Evolutionary conservation across 2,797 vertebrate species (phyloP).

Genomic region (Lerista edwardsae): DNA sequence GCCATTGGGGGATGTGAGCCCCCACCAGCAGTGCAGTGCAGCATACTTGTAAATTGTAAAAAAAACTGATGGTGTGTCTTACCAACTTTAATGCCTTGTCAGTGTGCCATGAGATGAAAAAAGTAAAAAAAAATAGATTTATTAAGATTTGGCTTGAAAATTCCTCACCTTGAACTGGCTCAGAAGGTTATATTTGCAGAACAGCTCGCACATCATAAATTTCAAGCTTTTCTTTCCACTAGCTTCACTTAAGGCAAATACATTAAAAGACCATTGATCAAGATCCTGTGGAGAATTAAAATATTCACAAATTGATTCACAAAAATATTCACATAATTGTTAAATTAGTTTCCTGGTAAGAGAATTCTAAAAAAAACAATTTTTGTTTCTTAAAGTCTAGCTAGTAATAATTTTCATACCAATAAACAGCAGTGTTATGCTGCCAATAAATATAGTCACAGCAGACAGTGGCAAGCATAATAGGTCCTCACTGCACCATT

Average conservation of each 20-base stretch:
- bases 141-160: constrained; percentile 2
- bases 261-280: constrained; percentile 91
- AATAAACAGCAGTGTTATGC: too few relatives aligned
- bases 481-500: neutral
- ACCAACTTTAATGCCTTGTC: too few relatives aligned
- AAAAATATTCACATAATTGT: neutral
- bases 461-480: neutral
- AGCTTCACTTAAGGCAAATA: constrained; percentile 87
- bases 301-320: neutral
- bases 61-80: too few relatives aligned
- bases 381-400: neutral
- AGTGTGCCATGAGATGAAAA: too few relatives aligned
- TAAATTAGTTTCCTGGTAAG: neutral
- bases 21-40: too few relatives aligned
- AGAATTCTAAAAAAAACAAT: neutral
- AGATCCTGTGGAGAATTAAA: constrained; percentile 78
- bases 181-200: constrained; percentile 93
- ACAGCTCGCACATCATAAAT: constrained; percentile 91
- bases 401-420: neutral
- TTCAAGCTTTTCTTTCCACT: constrained; percentile 89
- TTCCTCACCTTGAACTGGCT: constrained; percentile 89
- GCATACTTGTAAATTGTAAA: too few relatives aligned
- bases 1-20: too few relatives aligned
- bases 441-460: neutral
- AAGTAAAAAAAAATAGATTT: too few relatives aligned